These are phyloP conservation scores for Chironomus tentans DNA, from an alignment of 2,888 invertebrate genomes.

Conservation along the genomic window DNA sequence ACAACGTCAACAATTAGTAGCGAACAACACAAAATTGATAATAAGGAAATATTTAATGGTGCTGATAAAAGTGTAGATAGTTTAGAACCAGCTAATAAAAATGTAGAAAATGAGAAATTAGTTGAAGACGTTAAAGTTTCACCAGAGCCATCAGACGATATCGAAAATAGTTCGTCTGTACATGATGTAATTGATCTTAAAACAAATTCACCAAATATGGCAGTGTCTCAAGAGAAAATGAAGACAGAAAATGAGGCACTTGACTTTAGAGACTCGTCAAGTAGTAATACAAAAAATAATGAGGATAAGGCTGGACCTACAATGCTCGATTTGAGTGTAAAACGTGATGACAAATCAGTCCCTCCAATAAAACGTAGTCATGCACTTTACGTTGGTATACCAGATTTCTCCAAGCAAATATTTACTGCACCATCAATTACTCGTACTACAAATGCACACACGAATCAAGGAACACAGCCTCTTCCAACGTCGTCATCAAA, in stretches of 20 bases:
- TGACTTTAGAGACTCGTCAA: constrained; percentile 5
- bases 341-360: constrained; percentile 17
- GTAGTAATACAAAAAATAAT: too few relatives aligned
- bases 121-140: not conserved
- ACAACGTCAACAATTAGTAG: not conserved
- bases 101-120: not conserved
- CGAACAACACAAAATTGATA: constrained; percentile 9
- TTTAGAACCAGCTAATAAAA: not conserved
- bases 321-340: constrained; percentile 9
- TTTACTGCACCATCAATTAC: constrained; percentile 19
- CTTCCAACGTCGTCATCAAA: not conserved
- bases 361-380: constrained; percentile 18
- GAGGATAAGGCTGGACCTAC: not conserved
- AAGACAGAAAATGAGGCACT: not conserved
- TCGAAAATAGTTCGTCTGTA: not conserved
- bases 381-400: constrained; percentile 11
- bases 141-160: not conserved
- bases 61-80: constrained; percentile 1
- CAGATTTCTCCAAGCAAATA: constrained; percentile 25
- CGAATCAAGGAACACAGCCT: not conserved
- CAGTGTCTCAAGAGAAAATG: too few relatives aligned
- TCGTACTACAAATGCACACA: not conserved
- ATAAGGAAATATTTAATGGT: not conserved
- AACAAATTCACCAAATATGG: too few relatives aligned
- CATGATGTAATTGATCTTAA: not conserved